phyloP scores from a whole-genome alignment of 2,888 invertebrate species.

The Callyntrura guangdongensis region DNA sequence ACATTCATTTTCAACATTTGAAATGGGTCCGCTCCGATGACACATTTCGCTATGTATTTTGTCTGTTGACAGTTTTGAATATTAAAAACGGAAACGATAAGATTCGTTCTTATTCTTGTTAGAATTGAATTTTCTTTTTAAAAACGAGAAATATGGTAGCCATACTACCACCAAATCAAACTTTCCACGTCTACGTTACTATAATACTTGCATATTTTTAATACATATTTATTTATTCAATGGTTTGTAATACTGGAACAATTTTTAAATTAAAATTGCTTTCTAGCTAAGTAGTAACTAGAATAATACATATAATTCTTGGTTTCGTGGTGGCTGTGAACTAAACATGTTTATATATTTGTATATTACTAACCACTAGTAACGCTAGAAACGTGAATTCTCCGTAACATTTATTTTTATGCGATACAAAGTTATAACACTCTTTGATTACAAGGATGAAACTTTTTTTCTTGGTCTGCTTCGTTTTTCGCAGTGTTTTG shows the following conservation, averaged over 20 bases:
- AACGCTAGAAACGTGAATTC: background rate
- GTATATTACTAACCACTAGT: background rate
- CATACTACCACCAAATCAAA: too few relatives aligned
- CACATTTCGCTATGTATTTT: background rate
- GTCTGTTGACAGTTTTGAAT: conserved; percentile 27
- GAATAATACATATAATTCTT: background rate
- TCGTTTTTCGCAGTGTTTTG: conserved; percentile 26
- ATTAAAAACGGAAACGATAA: background rate
- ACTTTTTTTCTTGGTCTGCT: background rate
- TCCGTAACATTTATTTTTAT: background rate
- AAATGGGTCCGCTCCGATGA: background rate
- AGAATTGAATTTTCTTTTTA: too few relatives aligned
- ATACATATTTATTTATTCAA: too few relatives aligned
- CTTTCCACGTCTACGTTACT: too few relatives aligned
- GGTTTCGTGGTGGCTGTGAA: background rate
- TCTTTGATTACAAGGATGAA: background rate
- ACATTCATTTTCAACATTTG: background rate
- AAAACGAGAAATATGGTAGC: too few relatives aligned
- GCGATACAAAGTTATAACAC: background rate
- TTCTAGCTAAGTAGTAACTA: conserved; percentile 10
- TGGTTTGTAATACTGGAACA: background rate
- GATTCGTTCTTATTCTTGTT: background rate
- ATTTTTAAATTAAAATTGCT: conserved; percentile 26
- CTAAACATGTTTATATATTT: background rate
- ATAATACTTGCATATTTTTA: too few relatives aligned